Percentiles rank a stretch among this genome's conserved stretches.
phyloP scores from a whole-genome alignment of 2,113 vertebrate species.

The Sclerurus mexicanus region DNA sequence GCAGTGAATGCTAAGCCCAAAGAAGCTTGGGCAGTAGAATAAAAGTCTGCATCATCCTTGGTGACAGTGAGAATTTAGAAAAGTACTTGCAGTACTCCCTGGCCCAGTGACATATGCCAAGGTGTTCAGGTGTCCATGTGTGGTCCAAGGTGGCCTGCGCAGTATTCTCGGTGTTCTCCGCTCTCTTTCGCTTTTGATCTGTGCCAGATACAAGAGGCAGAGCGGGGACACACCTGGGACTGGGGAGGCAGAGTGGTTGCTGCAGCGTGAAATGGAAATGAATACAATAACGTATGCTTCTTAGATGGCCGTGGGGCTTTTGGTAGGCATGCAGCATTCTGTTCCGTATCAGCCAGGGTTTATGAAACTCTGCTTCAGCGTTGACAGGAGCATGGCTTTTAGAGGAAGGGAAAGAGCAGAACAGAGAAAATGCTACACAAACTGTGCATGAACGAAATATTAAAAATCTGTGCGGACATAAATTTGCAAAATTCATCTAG shows the following conservation, averaged over 20 bases:
- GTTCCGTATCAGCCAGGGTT: not conserved
- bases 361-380: not conserved
- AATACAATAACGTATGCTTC: not conserved
- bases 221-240: not conserved
- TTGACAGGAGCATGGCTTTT: not conserved
- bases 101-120: not conserved
- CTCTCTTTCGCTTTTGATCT: not conserved
- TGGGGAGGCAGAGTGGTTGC: not conserved
- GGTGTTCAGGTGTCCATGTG: not conserved
- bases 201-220: accelerated
- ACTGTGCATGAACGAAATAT: not conserved
- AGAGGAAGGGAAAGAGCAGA: not conserved
- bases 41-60: not conserved
- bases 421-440: not conserved
- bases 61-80: not conserved
- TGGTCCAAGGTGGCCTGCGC: not conserved
- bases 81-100: not conserved
- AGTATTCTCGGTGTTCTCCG: not conserved
- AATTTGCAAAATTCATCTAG: not conserved
- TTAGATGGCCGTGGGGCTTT: not conserved
- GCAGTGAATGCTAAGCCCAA: not conserved
- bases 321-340: not conserved
- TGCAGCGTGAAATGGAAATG: not conserved
- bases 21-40: not conserved
- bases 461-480: not conserved